Percentiles rank a stretch among this genome's conserved stretches.
Evolutionary conservation across 2,888 invertebrate genomes (phyloP).

Genomic region (Leptodirus hochenwartii): DNA sequence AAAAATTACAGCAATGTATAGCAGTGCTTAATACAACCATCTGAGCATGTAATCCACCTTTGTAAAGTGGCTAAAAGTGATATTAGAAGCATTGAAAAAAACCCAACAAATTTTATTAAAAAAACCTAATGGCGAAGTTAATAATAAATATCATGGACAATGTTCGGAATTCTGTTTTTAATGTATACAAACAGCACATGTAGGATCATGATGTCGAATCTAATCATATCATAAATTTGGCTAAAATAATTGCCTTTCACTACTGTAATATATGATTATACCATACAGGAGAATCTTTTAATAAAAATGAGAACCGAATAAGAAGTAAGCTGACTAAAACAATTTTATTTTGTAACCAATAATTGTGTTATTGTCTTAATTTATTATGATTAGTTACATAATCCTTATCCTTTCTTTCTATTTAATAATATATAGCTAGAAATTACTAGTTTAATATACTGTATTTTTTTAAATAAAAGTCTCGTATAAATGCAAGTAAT

Average conservation of each 20-base stretch:
- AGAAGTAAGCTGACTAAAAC: too few relatives aligned
- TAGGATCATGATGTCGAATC: conserved; percentile 1
- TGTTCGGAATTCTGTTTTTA: conserved; percentile 4
- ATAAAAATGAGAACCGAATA: conserved; percentile 3
- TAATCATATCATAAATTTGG: conserved; percentile 3
- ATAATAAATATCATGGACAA: conserved; percentile 4
- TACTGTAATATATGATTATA: conserved; percentile 2
- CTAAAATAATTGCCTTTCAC: conserved; percentile 1
- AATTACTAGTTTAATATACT: too few relatives aligned
- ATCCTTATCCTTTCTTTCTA: too few relatives aligned
- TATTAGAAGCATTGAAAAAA: conserved; percentile 2
- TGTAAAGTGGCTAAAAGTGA: conserved; percentile 3
- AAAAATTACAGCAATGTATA: too few relatives aligned
- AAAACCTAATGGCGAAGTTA: conserved; percentile 2
- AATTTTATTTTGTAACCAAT: too few relatives aligned
- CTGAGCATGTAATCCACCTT: conserved; percentile 1
- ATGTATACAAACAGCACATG: conserved; percentile 3
- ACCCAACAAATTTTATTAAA: conserved; percentile 1
- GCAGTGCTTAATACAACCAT: conserved; percentile 4
- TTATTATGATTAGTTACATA: too few relatives aligned
- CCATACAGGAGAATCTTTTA: conserved; percentile 3
- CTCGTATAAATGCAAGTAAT: too few relatives aligned
- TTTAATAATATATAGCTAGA: too few relatives aligned
- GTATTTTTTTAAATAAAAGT: too few relatives aligned
- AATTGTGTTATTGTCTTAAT: too few relatives aligned